Conservation (phyloP, 2,113 vertebrate species). For the Ammodramus savannarum region DNA sequence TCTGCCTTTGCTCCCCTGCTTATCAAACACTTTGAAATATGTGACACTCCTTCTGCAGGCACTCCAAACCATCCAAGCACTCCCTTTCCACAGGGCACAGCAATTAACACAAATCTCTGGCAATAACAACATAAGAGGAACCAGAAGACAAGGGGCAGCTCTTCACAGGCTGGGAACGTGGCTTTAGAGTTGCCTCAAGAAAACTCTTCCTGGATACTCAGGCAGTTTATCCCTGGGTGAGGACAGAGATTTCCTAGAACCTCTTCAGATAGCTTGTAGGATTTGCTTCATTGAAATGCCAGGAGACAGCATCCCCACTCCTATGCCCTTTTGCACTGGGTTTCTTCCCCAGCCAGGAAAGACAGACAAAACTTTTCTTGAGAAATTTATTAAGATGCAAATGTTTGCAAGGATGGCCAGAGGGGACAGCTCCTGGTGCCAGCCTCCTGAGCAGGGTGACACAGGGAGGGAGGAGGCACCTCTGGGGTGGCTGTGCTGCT, state of each 20-base stretch:
- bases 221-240: neutral
- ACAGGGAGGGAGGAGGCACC: neutral
- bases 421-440: neutral
- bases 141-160: neutral
- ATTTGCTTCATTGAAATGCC: neutral
- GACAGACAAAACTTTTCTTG: neutral
- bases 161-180: neutral
- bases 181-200: neutral
- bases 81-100: neutral
- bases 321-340: accelerated
- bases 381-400: neutral
- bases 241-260: neutral
- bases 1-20: neutral
- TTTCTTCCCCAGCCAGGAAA: neutral
- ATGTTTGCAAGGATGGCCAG: neutral
- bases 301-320: neutral
- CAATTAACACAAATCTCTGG: neutral
- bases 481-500: neutral
- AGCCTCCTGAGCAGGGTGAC: neutral
- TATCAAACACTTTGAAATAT: neutral
- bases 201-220: neutral
- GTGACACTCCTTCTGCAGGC: neutral
- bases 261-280: neutral
- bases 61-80: neutral
- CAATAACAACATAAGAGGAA: neutral